Conservation (phyloP, 2,888 invertebrate species). For the Drosophila multiciliata region DNA sequence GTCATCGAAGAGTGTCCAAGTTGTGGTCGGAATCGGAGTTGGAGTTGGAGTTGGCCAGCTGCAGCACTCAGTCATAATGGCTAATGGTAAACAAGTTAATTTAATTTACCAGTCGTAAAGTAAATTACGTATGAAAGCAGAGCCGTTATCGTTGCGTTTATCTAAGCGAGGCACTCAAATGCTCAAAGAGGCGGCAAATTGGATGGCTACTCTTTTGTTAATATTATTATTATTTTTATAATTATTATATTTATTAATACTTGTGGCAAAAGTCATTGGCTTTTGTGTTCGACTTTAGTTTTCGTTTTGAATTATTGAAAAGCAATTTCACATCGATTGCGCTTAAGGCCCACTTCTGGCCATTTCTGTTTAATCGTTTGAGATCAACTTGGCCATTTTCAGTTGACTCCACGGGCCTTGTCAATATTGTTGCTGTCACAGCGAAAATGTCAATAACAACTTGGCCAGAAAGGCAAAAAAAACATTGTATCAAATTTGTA, state of each 20-base stretch:
- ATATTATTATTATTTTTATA: fast-evolving
- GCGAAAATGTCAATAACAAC: conserved; percentile 57
- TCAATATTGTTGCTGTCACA: conserved; percentile 25
- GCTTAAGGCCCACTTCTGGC: conserved; percentile 65
- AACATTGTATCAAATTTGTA: conserved; percentile 64
- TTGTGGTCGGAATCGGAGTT: conserved; percentile 1
- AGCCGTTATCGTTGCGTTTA: conserved; percentile 75
- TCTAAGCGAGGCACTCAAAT: conserved; percentile 19
- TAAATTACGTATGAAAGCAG: conserved; percentile 78
- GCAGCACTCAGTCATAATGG: conserved; percentile 37
- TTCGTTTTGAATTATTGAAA: conserved; percentile 26
- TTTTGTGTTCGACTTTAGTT: conserved; percentile 25
- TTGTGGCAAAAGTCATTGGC: conserved; percentile 47
- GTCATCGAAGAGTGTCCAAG: conserved; percentile 13
- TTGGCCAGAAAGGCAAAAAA: conserved; percentile 16
- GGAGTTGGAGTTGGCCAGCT: neutral
- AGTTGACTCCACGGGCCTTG: conserved; percentile 61
- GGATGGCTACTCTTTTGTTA: neutral
- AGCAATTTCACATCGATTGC: conserved; percentile 69
- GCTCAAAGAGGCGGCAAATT: neutral
- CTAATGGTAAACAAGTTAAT: conserved; percentile 73
- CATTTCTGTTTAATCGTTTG: conserved; percentile 65
- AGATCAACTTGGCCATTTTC: conserved; percentile 69
- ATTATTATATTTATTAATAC: neutral
- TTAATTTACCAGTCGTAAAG: conserved; percentile 80